phyloP scores from a whole-genome alignment of 2,888 invertebrate species.

The Cotesia congregata region DNA sequence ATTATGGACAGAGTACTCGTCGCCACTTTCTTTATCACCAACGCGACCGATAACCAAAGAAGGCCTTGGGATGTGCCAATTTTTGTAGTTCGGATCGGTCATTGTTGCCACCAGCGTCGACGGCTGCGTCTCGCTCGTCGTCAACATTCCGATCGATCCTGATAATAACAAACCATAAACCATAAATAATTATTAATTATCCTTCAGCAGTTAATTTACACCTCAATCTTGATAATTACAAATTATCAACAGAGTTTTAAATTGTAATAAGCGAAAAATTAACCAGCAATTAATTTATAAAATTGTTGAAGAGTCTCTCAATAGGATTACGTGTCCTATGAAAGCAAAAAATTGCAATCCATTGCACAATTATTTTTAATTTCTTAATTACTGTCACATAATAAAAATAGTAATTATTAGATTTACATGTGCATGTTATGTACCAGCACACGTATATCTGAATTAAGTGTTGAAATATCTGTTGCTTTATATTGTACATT shows the following conservation, averaged over 20 bases:
- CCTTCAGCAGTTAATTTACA: neutral
- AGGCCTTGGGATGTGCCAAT: slow-evolving; percentile 89
- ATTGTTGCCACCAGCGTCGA: slow-evolving; percentile 32
- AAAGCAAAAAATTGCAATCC: neutral
- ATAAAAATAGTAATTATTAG: slow-evolving; percentile 1
- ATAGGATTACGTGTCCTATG: neutral
- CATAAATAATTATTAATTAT: neutral
- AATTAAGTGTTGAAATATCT: neutral
- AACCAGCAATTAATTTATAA: neutral
- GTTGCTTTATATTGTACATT: neutral
- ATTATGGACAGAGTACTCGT: slow-evolving; percentile 58
- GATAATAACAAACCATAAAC: neutral
- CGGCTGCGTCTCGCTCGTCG: slow-evolving; percentile 54
- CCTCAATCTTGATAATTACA: neutral
- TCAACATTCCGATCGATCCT: slow-evolving; percentile 53
- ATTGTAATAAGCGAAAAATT: neutral
- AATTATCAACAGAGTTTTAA: neutral
- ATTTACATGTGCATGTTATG: neutral
- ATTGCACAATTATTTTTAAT: neutral
- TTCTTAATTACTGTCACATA: slow-evolving; percentile 1
- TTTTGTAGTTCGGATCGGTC: slow-evolving; percentile 61
- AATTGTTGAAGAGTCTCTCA: neutral
- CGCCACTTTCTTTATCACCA: slow-evolving; percentile 63
- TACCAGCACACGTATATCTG: neutral
- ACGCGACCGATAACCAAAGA: slow-evolving; percentile 73